A percentile compares a stretch with the other conserved stretches of the same genome.
These are phyloP conservation scores for Tinamus guttatus DNA, from an alignment of 2,113 vertebrate genomes.

Conservation along the genomic window DNA sequence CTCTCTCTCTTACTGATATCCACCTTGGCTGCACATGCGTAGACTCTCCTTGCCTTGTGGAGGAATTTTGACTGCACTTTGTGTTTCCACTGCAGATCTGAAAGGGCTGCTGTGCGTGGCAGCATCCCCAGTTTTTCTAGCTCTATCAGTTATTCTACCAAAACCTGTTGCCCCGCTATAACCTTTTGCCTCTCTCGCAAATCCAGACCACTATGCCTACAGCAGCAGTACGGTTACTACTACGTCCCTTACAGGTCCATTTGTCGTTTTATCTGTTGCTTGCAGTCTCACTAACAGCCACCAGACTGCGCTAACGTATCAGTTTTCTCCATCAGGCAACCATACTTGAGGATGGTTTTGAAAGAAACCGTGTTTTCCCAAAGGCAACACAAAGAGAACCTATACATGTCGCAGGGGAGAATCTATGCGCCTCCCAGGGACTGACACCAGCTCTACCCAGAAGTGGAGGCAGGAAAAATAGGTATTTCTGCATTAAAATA, in stretches of 20 bases:
- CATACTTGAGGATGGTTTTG: accelerated
- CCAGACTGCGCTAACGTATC: constrained; percentile 50
- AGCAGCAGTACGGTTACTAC: background rate
- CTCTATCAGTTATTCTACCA: background rate
- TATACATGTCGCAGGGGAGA: background rate
- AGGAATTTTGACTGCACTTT: background rate
- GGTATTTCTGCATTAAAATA: background rate
- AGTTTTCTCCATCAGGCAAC: background rate
- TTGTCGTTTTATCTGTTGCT: accelerated
- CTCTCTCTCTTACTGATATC: background rate
- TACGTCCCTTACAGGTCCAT: accelerated
- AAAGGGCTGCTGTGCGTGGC: accelerated
- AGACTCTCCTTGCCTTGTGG: background rate
- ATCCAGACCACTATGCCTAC: background rate
- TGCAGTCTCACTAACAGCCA: constrained; percentile 1
- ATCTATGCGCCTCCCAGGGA: background rate
- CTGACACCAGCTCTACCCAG: background rate
- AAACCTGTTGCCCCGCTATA: background rate
- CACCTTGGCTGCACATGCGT: accelerated
- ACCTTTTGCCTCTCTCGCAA: background rate
- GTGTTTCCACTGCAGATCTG: background rate
- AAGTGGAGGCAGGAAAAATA: background rate
- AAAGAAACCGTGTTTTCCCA: background rate
- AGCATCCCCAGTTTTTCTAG: background rate
- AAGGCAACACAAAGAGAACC: accelerated